A percentile compares a stretch with the other conserved stretches of the same genome.
Conservation (phyloP, 2,797 vertebrate genomes). For the Eremophila alpestris region DNA sequence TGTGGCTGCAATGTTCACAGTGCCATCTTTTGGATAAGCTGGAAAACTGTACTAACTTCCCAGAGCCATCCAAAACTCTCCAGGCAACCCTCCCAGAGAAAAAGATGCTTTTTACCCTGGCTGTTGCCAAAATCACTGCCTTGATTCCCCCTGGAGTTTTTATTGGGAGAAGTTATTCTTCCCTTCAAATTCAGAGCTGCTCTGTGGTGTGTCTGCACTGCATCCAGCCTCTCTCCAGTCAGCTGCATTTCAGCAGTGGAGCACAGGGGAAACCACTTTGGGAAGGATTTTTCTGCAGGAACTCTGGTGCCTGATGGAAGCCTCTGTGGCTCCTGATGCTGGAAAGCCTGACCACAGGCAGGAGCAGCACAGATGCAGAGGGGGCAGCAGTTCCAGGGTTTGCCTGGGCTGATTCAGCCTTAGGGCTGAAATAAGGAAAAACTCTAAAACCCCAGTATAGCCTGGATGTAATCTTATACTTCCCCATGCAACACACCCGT, state of each 20-base stretch:
- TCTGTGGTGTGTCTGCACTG: background rate
- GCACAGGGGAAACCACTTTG: background rate
- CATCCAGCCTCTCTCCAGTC: background rate
- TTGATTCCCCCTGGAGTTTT: background rate
- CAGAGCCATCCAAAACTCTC: background rate
- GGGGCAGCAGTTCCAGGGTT: background rate
- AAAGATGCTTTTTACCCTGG: background rate
- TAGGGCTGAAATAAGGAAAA: background rate
- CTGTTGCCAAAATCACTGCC: background rate
- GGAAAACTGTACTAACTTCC: background rate
- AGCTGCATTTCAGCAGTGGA: background rate
- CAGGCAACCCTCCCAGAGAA: background rate
- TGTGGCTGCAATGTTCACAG: background rate
- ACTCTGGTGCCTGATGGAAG: background rate
- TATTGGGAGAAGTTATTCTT: background rate
- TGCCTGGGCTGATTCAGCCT: background rate
- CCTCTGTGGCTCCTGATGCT: fast-evolving
- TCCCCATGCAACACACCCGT: background rate
- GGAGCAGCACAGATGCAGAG: background rate
- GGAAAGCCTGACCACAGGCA: fast-evolving
- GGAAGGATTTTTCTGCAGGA: background rate
- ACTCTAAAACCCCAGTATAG: background rate
- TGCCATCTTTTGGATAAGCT: constrained; percentile 54
- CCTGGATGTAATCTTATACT: background rate
- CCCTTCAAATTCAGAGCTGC: background rate